A percentile compares a stretch with the other conserved stretches of the same genome.
These are phyloP conservation scores for Otolemur garnettii DNA, from an alignment of 2,113 vertebrate genomes.

Conservation along the genomic window DNA sequence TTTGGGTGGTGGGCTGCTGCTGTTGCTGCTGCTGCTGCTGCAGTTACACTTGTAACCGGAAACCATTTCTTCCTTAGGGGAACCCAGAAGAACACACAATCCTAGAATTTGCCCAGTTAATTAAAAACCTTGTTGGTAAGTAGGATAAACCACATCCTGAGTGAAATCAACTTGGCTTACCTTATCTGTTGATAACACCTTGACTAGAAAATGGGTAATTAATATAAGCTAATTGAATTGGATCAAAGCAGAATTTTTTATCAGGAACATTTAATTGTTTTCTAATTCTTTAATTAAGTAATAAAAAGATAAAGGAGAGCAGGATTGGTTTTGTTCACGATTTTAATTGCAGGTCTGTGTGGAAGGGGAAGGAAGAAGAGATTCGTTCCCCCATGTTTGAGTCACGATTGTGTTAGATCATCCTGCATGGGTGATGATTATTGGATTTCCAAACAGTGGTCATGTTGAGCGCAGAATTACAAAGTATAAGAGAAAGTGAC, in stretches of 20 bases:
- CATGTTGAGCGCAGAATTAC: not conserved
- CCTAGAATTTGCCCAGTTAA: conserved; percentile 97
- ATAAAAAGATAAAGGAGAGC: not conserved
- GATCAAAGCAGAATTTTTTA: conserved; percentile 59
- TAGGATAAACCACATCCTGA: conserved; percentile 65
- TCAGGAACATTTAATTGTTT: conserved; percentile 58
- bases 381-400: not conserved
- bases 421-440: not conserved
- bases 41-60: conserved; percentile 49
- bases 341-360: not conserved
- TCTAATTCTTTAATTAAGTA: conserved; percentile 66
- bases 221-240: conserved; percentile 62
- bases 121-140: conserved; percentile 98
- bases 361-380: not conserved
- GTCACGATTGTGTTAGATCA: not conserved
- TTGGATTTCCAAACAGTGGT: not conserved
- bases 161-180: conserved; percentile 13
- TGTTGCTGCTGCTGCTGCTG: not conserved
- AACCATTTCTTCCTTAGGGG: conserved; percentile 89
- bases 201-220: conserved; percentile 67
- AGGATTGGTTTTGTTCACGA: not conserved
- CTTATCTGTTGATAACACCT: conserved; percentile 37
- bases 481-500: not conserved
- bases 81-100: conserved; percentile 99
- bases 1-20: not conserved